These are phyloP conservation scores for Drymodes brunneopygia DNA, from an alignment of 2,113 vertebrate species.

Conservation along the genomic window DNA sequence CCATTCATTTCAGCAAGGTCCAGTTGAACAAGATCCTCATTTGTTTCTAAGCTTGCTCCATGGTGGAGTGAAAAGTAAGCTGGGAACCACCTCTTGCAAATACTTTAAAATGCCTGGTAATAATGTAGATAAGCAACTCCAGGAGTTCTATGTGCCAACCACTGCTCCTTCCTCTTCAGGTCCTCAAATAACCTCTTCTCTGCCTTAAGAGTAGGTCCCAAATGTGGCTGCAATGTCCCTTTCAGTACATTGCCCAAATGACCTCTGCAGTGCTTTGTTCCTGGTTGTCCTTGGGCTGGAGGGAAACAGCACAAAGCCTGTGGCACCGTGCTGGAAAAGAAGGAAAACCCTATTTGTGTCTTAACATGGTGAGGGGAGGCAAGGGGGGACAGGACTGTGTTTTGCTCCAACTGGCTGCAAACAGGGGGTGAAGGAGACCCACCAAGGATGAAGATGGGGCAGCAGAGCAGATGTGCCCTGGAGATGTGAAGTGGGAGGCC, in stretches of 20 bases:
- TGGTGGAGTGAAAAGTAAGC: background rate
- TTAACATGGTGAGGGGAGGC: background rate
- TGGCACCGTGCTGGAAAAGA: background rate
- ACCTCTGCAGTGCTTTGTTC: background rate
- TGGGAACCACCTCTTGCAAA: background rate
- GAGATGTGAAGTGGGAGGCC: background rate
- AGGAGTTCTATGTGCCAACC: background rate
- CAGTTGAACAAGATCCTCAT: background rate
- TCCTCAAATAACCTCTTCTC: background rate
- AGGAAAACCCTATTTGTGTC: background rate
- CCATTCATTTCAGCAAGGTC: background rate
- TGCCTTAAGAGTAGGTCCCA: background rate
- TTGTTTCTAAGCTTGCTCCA: background rate
- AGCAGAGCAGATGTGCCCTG: background rate
- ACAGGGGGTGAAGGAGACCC: background rate
- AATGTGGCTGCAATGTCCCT: background rate
- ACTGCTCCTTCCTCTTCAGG: background rate
- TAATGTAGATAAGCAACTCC: background rate
- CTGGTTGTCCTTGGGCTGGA: background rate
- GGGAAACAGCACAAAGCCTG: fast-evolving
- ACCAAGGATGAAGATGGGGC: background rate
- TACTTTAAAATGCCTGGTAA: background rate
- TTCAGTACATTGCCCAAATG: background rate
- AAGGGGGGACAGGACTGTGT: background rate
- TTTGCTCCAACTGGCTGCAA: background rate